A percentile compares a stretch with the other conserved stretches of the same genome.
phyloP scores from a whole-genome alignment of 2,888 invertebrate species.

The Drosophila kuntzei region DNA sequence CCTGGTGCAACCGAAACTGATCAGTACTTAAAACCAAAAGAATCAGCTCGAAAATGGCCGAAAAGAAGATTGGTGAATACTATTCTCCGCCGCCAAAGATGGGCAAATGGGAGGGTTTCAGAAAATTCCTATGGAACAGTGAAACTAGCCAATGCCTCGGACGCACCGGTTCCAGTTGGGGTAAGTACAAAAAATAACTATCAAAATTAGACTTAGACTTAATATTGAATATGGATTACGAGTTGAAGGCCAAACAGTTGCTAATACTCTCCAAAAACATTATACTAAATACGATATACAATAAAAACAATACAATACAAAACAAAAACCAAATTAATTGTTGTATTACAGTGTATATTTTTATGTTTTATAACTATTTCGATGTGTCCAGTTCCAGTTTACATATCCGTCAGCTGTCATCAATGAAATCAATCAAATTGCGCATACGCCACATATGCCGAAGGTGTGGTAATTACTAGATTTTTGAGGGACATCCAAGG shows the following conservation, averaged over 20 bases:
- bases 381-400: neutral
- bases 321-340: too few relatives aligned
- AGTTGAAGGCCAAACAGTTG: too few relatives aligned
- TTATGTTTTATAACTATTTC: neutral
- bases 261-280: too few relatives aligned
- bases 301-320: too few relatives aligned
- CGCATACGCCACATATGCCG: slow-evolving; percentile 48
- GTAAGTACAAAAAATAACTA: slow-evolving; percentile 88
- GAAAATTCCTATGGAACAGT: slow-evolving; percentile 95
- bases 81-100: slow-evolving; percentile 92
- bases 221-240: neutral
- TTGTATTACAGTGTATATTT: neutral
- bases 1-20: slow-evolving; percentile 42
- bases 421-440: slow-evolving; percentile 48
- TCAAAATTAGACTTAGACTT: neutral
- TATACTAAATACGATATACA: too few relatives aligned
- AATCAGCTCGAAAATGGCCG: slow-evolving; percentile 88
- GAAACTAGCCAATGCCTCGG: slow-evolving; percentile 96
- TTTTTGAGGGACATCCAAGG: slow-evolving; percentile 49
- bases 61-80: slow-evolving; percentile 91
- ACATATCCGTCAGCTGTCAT: slow-evolving; percentile 13
- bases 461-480: slow-evolving; percentile 9
- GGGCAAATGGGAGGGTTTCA: slow-evolving; percentile 94
- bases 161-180: slow-evolving; percentile 97
- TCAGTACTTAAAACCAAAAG: slow-evolving; percentile 41